A percentile compares a stretch with the other conserved stretches of the same genome.
phyloP scores from a whole-genome alignment of 2,113 vertebrate species.

The Gnathonemus echidnorhynchus region DNA sequence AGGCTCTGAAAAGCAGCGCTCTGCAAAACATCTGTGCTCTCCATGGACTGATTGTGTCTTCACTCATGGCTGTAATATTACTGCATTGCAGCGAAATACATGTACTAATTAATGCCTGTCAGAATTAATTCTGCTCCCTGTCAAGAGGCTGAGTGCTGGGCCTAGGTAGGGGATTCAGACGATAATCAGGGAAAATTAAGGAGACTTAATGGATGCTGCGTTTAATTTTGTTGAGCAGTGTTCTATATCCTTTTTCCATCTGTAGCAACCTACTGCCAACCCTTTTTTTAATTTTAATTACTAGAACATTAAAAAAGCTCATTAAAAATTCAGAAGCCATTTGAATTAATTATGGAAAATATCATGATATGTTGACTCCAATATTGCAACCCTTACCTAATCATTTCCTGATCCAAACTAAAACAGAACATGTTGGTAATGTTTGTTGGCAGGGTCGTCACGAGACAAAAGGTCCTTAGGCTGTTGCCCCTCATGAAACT shows the following conservation, averaged over 20 bases:
- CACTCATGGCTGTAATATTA: constrained; percentile 6
- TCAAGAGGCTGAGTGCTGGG: constrained; percentile 43
- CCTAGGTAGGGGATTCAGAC: constrained; percentile 29
- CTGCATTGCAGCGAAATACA: constrained; percentile 40
- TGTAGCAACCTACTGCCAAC: constrained; percentile 40
- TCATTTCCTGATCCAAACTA: background rate
- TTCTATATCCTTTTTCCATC: constrained; percentile 43
- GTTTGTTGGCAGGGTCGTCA: background rate
- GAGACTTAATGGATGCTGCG: constrained; percentile 40
- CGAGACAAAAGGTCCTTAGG: background rate
- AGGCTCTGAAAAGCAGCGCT: background rate
- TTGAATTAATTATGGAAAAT: constrained; percentile 8
- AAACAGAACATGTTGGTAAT: background rate
- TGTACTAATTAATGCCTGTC: constrained; percentile 54
- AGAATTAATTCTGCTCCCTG: constrained; percentile 53
- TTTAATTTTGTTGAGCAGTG: constrained; percentile 48
- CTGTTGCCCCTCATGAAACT: background rate
- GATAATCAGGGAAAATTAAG: constrained; percentile 42
- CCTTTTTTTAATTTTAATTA: constrained; percentile 14
- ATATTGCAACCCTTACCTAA: background rate
- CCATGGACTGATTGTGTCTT: constrained; percentile 1
- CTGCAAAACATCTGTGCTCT: background rate
- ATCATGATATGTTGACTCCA: constrained; percentile 11
- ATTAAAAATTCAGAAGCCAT: constrained; percentile 3
- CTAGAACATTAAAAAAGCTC: constrained; percentile 7